Evolutionary conservation across 1,140 invertebrate genomes (phyloP).

Genomic region (Drosophila ironensis): DNA sequence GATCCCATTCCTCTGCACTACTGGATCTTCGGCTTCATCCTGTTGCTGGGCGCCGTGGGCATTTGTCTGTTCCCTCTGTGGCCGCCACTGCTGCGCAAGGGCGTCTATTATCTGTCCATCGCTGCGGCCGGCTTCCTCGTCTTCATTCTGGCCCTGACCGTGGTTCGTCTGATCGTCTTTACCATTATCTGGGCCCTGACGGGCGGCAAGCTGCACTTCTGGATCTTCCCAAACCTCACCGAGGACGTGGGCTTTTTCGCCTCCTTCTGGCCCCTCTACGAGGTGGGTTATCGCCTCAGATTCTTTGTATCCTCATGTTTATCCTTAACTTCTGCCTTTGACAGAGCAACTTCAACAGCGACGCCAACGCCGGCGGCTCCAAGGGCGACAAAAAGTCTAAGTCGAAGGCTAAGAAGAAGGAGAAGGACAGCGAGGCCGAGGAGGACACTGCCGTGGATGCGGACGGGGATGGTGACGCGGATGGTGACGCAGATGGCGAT

Average conservation of each 20-base stretch:
- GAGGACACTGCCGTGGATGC: slow-evolving; percentile 64
- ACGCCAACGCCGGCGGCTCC: slow-evolving; percentile 13
- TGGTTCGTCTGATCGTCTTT: slow-evolving; percentile 95
- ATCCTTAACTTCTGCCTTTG: neutral
- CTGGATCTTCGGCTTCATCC: slow-evolving; percentile 95
- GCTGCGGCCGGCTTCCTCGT: slow-evolving; percentile 96
- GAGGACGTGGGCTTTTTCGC: slow-evolving; percentile 99
- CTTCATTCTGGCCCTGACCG: slow-evolving; percentile 94
- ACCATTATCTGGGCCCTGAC: slow-evolving; percentile 94
- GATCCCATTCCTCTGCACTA: slow-evolving; percentile 98
- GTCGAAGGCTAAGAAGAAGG: slow-evolving; percentile 86
- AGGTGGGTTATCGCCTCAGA: slow-evolving; percentile 83
- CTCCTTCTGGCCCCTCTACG: slow-evolving; percentile 98
- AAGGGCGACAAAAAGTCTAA: slow-evolving; percentile 84
- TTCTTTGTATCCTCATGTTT: neutral
- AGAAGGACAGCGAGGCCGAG: slow-evolving; percentile 87
- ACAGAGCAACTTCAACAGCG: slow-evolving; percentile 68
- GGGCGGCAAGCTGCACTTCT: slow-evolving; percentile 95
- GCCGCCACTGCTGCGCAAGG: slow-evolving; percentile 95
- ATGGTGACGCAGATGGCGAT: slow-evolving; percentile 60
- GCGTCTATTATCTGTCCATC: slow-evolving; percentile 98
- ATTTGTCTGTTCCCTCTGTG: slow-evolving; percentile 99
- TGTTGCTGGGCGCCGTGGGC: slow-evolving; percentile 96
- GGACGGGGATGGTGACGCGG: slow-evolving; percentile 56
- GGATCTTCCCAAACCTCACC: slow-evolving; percentile 98